Conservation (phyloP, 2,113 vertebrate genomes). For the Phoenicopterus ruber region DNA sequence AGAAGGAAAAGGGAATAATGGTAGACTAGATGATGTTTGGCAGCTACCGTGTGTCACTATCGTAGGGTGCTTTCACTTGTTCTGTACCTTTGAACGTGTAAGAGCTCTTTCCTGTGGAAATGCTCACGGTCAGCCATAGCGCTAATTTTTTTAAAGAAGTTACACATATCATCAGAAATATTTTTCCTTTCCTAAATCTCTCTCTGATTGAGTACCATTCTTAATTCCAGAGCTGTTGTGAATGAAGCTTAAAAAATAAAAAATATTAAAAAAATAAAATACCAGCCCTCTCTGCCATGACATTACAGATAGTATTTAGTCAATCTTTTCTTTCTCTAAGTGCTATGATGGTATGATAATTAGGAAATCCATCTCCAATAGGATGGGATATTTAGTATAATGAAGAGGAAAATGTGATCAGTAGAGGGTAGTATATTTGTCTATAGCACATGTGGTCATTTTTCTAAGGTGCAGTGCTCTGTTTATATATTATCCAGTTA, state of each 20-base stretch:
- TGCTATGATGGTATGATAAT: neutral
- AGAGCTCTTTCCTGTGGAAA: neutral
- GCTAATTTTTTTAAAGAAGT: neutral
- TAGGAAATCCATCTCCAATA: neutral
- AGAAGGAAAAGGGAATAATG: neutral
- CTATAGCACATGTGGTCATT: neutral
- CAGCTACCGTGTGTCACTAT: rapidly evolving
- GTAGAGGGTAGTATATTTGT: neutral
- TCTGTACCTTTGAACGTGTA: rapidly evolving
- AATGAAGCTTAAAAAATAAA: neutral
- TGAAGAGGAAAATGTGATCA: neutral
- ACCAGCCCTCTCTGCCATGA: neutral
- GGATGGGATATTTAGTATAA: neutral
- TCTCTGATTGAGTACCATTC: neutral
- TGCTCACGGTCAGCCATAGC: neutral
- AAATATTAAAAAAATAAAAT: neutral
- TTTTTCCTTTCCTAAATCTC: neutral
- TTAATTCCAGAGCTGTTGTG: neutral
- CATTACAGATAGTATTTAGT: neutral
- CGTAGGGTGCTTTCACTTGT: neutral
- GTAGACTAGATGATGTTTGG: neutral
- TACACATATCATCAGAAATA: neutral
- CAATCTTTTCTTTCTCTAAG: neutral
- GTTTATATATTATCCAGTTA: neutral
- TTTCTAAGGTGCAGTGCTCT: neutral